Percentiles rank a stretch among this genome's conserved stretches.
These are phyloP conservation scores for Promerops cafer DNA, from an alignment of 2,113 vertebrate genomes.

Conservation along the genomic window DNA sequence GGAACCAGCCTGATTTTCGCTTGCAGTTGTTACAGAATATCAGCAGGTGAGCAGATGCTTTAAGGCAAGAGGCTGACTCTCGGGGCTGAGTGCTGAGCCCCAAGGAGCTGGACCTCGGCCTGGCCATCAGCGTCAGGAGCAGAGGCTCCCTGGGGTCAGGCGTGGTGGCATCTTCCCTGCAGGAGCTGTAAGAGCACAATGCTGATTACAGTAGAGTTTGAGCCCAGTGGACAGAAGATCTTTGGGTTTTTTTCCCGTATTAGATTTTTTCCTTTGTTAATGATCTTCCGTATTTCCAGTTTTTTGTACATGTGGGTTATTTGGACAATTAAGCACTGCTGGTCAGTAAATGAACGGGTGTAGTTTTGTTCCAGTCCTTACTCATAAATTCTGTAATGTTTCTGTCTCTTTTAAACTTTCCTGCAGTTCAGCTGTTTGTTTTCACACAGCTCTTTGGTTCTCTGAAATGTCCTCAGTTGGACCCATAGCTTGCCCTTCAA, in stretches of 20 bases:
- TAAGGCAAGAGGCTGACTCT: neutral
- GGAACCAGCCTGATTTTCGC: neutral
- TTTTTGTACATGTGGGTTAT: accelerated
- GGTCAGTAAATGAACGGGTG: accelerated
- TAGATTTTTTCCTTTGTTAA: neutral
- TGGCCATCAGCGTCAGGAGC: accelerated
- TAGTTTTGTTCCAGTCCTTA: neutral
- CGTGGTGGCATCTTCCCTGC: neutral
- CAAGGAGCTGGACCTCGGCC: neutral
- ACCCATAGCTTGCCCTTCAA: neutral
- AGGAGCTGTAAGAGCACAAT: accelerated
- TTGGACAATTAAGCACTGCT: neutral
- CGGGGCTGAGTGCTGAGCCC: accelerated
- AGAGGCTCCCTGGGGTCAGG: neutral
- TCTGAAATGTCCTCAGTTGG: neutral
- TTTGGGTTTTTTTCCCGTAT: neutral
- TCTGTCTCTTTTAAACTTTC: neutral
- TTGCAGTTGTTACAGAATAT: accelerated
- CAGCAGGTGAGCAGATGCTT: neutral
- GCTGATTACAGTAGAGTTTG: neutral
- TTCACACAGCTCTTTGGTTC: neutral
- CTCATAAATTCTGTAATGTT: neutral
- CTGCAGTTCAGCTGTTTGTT: neutral
- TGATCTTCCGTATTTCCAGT: accelerated
- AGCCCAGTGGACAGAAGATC: too few species aligned